phyloP scores from a whole-genome alignment of 2,797 vertebrate species.

The Remorina albescens region DNA sequence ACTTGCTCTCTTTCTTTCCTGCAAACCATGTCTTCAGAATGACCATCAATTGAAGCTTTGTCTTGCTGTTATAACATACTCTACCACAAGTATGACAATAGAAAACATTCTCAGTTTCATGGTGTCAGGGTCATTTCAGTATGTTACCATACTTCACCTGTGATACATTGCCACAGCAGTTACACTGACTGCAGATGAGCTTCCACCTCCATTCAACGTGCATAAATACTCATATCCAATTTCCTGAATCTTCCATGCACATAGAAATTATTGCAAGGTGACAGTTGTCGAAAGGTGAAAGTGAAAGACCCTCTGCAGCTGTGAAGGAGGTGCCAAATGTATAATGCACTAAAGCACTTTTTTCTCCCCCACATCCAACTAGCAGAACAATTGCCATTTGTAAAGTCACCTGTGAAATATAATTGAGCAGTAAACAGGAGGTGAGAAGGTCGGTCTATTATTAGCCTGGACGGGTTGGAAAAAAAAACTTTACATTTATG shows the following conservation, averaged over 20 bases:
- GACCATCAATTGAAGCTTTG: slow-evolving; percentile 5
- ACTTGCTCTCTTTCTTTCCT: slow-evolving; percentile 7
- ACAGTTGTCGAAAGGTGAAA: slow-evolving; percentile 41
- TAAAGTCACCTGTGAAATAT: slow-evolving; percentile 49
- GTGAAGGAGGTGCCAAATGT: slow-evolving; percentile 3
- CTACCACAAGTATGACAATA: background rate
- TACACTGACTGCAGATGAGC: slow-evolving; percentile 33
- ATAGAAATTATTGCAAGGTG: slow-evolving; percentile 35
- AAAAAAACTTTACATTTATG: slow-evolving; percentile 78
- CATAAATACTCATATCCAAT: slow-evolving; percentile 41
- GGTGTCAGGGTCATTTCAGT: no score
- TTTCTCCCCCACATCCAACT: slow-evolving; percentile 6
- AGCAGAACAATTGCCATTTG: slow-evolving; percentile 31
- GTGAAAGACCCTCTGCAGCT: slow-evolving; percentile 30
- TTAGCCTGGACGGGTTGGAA: slow-evolving; percentile 48
- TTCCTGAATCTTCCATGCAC: slow-evolving; percentile 27
- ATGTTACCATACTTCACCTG: background rate
- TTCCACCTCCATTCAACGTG: slow-evolving; percentile 23
- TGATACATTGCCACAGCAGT: background rate
- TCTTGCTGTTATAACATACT: slow-evolving; percentile 7
- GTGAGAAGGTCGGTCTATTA: slow-evolving; percentile 54
- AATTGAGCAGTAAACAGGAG: slow-evolving; percentile 48
- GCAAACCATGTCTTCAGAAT: background rate
- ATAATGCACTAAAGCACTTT: slow-evolving; percentile 19
- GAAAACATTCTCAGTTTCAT: background rate